Evolutionary conservation across 2,888 invertebrate species (phyloP), one percentile per base, ranked within the genome.

Genomic region (Yponomeuta plumbellus): DNA sequence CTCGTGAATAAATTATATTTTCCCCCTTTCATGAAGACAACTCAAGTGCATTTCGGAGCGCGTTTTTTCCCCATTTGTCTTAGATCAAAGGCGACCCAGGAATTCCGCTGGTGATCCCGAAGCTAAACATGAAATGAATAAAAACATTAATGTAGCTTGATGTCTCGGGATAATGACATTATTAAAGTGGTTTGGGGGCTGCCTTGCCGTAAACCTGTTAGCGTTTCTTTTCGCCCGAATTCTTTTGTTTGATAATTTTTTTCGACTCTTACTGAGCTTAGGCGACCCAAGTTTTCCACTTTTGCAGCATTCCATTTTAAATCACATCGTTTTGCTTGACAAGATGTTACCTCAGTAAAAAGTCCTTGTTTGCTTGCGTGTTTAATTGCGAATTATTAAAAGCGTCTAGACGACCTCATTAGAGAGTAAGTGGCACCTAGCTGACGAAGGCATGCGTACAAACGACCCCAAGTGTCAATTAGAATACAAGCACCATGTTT

Each of bases 1-100:
- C 89, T 88, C 85, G 81, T 91, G 90, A 91, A 91, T 91, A 91
- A 91, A 90, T 91, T 89, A 91, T 89, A 88, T 88, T 88, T 85
- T 83, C 82, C 84, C 80, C 87, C 87, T 84, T 86, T 88, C 87
- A 90, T 89, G 85, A 90, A 90, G 90, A 89, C 88, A 84, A 84
- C 80, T 86, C 83, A 84, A 90, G 88, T 91, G 89, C 90, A 88
- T 90, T 91, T 89, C 85, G 83, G 84, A 84, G 81, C 85, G 81
- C 82, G 73, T 85, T 88, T 87, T 85, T 84, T 81, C 74, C 79
- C 82, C 82, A 80, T 84, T 83, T 79, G 80, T 75, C 79, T 81
- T 77, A 85, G 86, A 89, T 90, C 90, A 90, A 91, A 89, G 88
- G 78, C 85, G 78, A 85, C 76, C 81, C 80, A 80, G 82, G 84